These are phyloP conservation scores for Agapetus fuscipes DNA, from an alignment of 2,888 invertebrate genomes.

Conservation along the genomic window DNA sequence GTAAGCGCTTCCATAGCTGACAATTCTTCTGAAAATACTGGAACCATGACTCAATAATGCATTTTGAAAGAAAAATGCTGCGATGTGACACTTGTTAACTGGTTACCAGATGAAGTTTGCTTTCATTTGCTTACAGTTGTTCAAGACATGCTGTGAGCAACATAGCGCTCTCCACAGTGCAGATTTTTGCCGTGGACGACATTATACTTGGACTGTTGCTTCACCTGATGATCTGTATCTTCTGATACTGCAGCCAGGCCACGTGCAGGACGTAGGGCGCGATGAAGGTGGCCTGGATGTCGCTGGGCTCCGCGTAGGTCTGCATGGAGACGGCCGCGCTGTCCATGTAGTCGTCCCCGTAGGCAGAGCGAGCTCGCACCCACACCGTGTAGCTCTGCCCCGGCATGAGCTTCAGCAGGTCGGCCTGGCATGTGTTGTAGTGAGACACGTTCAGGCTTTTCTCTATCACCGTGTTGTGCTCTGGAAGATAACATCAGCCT, in stretches of 20 bases:
- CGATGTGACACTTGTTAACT: no score
- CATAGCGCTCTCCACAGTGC: no score
- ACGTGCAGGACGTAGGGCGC: constrained; percentile 54
- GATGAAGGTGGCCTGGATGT: constrained; percentile 47
- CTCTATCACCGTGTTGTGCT: constrained; percentile 40
- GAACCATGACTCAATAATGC: no score
- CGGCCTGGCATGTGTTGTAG: constrained; percentile 29
- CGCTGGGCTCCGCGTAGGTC: constrained; percentile 64
- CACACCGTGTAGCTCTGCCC: constrained; percentile 62
- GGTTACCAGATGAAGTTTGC: no score
- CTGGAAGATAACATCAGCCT: constrained; percentile 25
- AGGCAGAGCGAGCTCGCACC: constrained; percentile 64
- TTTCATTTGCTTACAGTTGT: no score
- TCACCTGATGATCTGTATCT: no score
- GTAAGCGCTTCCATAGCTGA: no score
- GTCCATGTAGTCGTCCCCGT: constrained; percentile 52
- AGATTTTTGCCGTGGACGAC: no score
- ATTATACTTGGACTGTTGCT: no score
- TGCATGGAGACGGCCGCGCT: constrained; percentile 50
- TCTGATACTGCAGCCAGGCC: constrained; percentile 55
- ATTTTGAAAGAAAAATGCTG: no score
- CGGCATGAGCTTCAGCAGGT: constrained; percentile 52
- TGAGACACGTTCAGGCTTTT: constrained; percentile 27
- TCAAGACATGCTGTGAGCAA: no score
- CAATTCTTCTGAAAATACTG: no score